Base-by-base conservation (phyloP, 2,888 invertebrate genomes). In the Meiosimyza platycephala region DNA sequence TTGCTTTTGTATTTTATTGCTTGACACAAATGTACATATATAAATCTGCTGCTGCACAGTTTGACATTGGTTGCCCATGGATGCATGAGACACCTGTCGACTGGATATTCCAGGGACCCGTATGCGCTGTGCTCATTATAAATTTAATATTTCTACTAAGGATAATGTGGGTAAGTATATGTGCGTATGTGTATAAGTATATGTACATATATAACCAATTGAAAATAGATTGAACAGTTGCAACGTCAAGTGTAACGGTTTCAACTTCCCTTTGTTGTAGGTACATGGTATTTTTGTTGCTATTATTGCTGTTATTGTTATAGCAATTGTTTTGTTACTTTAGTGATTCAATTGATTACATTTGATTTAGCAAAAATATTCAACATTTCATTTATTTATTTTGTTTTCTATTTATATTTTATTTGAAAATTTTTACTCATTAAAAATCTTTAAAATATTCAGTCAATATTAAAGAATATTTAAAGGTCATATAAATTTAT, bases 51-150 rank as follows among this genome's bases (percentile, higher is more conserved):
- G 40, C 13, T 67, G 13, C 28, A 18, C 22, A 90, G 80, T 80
- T 84, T 73, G 86, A 90, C 74, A 89, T 90, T 80, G 89, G 92
- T 85, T 94, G 95, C 82, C 90, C 92, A 1, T 95, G 95, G 95
- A 94, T 95, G 90, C 91, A 92, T 80, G 91, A 92, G 76, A 92
- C 94, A 82, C 89, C 90, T 69, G 93, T 93, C 69, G 96, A 97
- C 87, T 96, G 95, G 94, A 93, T 97, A 79, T 95, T 94, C 85
- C 94, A 95, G 84, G 92, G 91, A 0, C 96, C 97, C 0, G 94
- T 95, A 3, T 90, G 96, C 76, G 88, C 90, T 28, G 95, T 96
- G 12, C 91, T 97, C 47, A 91, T 93, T 72, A 91, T 95, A 79
- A 96, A 97, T 89, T 90, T 93, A 66, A 90, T 94, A 80, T 95